Evolutionary conservation across 2,113 vertebrate species (phyloP).

Genomic region (Malurus cyaneus): DNA sequence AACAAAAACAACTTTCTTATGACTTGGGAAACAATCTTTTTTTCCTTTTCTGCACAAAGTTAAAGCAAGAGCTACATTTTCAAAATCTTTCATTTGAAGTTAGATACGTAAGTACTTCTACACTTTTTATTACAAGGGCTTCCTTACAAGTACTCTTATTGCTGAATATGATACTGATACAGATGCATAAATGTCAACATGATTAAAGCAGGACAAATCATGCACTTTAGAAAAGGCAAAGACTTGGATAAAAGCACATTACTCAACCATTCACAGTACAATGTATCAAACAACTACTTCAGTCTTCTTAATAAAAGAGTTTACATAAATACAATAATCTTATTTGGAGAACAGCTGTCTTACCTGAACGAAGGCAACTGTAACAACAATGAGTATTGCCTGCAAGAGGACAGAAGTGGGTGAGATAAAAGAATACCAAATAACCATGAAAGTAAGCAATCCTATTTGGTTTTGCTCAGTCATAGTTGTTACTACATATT

Average conservation of each 20-base stretch:
- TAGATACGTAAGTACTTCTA: not conserved
- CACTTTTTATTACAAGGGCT: not conserved
- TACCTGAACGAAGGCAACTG: conserved; percentile 98
- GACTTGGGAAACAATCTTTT: not conserved
- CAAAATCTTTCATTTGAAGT: not conserved
- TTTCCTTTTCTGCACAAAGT: not conserved
- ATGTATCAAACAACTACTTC: not conserved
- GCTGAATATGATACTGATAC: not conserved
- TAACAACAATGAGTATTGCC: conserved; percentile 98
- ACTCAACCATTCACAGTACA: not conserved
- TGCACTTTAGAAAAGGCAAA: not conserved
- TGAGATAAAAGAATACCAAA: not conserved
- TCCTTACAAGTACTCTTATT: not conserved
- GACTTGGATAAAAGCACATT: not conserved
- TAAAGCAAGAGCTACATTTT: not conserved
- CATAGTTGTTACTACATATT: not conserved
- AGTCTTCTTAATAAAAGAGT: not conserved
- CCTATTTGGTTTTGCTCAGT: not conserved
- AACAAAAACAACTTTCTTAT: not conserved
- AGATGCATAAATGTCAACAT: not conserved
- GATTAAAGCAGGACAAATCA: not conserved
- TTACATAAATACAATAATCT: not conserved
- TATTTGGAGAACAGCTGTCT: conserved; percentile 20
- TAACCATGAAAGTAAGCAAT: not conserved
- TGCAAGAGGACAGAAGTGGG: conserved; percentile 50